Base-by-base conservation (phyloP, 2,797 vertebrate species). In the Sebastes taczanowskii region DNA sequence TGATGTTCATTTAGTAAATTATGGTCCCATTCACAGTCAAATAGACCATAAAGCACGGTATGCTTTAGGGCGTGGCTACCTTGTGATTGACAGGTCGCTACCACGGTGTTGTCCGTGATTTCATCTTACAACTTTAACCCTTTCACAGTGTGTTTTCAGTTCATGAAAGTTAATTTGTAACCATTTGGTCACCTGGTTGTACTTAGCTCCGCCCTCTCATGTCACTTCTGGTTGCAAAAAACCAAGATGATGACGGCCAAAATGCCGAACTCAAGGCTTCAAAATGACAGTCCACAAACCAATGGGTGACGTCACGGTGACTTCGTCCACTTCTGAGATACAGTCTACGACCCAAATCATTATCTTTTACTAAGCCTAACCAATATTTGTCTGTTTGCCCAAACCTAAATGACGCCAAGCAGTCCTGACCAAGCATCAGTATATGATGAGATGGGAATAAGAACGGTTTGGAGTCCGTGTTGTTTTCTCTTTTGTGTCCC, bases 401-500 rank as follows among this genome's bases (percentile, higher is more conserved):
- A 22, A 35, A 62, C 9, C 8, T 29, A 59, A 16, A 27, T 14
- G 20, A n/a, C 20, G 7, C 23, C n/a, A 23, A 64, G 7, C 9
- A 7, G 11, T 38, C 34, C 4, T 23, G 32, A 16, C 11, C 6
- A 23, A 35, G 22, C 10, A 5, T 22, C 60, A n/a, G 3, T 35
- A 23, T 64, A 14, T 38, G 34, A 64, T 9, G 13, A 23, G 34
- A 14, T 63, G 11, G 61, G 34, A 25, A 42, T 42, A 22, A 42
- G 34, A 64, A 64, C 4, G 9, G 29, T 30, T 34, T 25, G 22
- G 13, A 67, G 27, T 53, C 30, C 1, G 2, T 25, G 56, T 77
- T 74, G 23, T 77, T 70, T 75, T 81, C 42, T 73, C 10, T 38
- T 80, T 62, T 74, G 18, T 70, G 76, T 64, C 79, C 66, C 68